Percentiles rank a stretch among this genome's conserved stretches.
phyloP scores from a whole-genome alignment of 92 coral and sea anemone species.

The Parazoanthus swiftii region DNA sequence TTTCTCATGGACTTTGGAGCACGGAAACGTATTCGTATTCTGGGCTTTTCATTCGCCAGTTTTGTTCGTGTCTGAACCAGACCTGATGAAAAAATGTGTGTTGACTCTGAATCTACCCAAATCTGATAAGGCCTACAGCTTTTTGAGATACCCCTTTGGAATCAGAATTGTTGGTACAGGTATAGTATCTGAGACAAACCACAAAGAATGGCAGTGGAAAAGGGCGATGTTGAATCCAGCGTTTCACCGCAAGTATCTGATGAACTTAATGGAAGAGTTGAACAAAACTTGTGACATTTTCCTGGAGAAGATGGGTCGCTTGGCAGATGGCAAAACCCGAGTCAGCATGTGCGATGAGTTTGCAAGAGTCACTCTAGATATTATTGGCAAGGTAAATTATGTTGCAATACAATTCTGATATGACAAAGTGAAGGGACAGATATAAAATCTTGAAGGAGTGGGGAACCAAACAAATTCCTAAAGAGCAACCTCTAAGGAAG shows the following conservation, averaged over 20 bases:
- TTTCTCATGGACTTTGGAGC: conserved; percentile 21
- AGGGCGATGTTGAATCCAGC: conserved; percentile 84
- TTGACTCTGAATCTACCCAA: conserved; percentile 65
- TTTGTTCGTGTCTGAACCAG: conserved; percentile 56
- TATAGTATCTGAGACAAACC: conserved; percentile 60
- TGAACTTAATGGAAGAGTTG: conserved; percentile 76
- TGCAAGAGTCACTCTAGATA: conserved; percentile 85
- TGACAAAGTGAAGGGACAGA: no score
- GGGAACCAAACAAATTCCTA: no score
- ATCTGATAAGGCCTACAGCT: conserved; percentile 36
- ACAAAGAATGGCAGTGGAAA: conserved; percentile 73
- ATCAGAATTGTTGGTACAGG: conserved; percentile 66
- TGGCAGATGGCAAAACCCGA: conserved; percentile 74
- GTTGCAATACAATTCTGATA: no score
- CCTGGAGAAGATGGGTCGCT: conserved; percentile 58
- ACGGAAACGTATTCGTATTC: conserved; percentile 48
- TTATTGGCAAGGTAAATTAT: conserved; percentile 74
- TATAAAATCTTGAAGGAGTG: no score
- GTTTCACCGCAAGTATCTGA: conserved; percentile 82
- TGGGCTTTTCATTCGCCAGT: conserved; percentile 59
- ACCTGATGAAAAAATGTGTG: conserved; percentile 51
- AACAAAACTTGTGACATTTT: conserved; percentile 75
- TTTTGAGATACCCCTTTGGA: conserved; percentile 63
- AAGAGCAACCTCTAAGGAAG: no score
- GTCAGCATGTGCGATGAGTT: conserved; percentile 81